These are phyloP conservation scores for Deroplatys truncata DNA, from an alignment of 2,888 invertebrate species.

Conservation along the genomic window DNA sequence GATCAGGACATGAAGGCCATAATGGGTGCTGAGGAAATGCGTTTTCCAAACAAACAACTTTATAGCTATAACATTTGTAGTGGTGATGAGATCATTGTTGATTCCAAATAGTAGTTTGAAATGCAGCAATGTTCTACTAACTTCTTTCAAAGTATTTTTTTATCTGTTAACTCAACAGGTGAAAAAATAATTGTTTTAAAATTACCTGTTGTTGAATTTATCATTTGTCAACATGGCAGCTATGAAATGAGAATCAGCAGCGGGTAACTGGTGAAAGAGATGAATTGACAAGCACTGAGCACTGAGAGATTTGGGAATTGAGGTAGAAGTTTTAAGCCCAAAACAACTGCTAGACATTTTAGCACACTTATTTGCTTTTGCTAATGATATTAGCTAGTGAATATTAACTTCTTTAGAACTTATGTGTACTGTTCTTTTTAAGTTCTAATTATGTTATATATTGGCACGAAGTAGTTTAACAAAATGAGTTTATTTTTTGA, in stretches of 20 bases:
- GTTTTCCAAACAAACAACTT: constrained; percentile 80
- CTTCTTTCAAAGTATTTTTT: background rate
- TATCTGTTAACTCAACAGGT: background rate
- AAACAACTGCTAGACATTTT: background rate
- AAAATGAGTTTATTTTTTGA: background rate
- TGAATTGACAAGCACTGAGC: background rate
- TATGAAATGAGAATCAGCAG: background rate
- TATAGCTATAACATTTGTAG: constrained; percentile 87
- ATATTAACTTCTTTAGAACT: background rate
- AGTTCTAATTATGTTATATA: background rate
- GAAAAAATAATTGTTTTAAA: background rate
- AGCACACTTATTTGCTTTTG: background rate
- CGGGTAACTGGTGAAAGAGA: background rate
- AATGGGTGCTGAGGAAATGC: constrained; percentile 82
- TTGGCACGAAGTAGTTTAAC: background rate
- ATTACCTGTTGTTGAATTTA: background rate
- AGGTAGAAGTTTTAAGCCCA: background rate
- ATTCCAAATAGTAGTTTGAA: constrained; percentile 55
- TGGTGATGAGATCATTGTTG: constrained; percentile 88
- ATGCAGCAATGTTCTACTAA: background rate
- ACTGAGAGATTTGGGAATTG: background rate
- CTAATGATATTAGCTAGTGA: background rate
- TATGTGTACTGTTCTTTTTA: background rate
- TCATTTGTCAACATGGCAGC: background rate
- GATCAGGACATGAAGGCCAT: constrained; percentile 62